phyloP scores from a whole-genome alignment of 2,797 vertebrate genomes.

The Neostethus bicornis region DNA sequence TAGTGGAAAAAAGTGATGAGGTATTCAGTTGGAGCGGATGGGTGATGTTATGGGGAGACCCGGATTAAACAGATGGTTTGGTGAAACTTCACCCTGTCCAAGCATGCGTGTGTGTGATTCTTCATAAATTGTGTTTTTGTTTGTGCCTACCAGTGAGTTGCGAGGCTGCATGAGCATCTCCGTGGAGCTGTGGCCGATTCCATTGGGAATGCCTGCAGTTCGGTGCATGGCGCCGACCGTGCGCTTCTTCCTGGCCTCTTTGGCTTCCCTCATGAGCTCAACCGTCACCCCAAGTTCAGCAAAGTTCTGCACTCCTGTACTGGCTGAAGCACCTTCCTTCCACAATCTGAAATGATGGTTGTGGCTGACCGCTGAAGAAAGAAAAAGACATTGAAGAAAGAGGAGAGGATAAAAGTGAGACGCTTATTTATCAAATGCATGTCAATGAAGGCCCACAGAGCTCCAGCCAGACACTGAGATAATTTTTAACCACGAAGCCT shows the following conservation, averaged over 20 bases:
- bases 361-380: slow-evolving; percentile 78
- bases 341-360: slow-evolving; percentile 80
- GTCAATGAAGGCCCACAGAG: slow-evolving; percentile 64
- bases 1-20: slow-evolving; percentile 67
- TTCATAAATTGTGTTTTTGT: slow-evolving; percentile 31
- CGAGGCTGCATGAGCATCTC: slow-evolving; percentile 80
- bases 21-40: slow-evolving; percentile 48
- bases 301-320: slow-evolving; percentile 78
- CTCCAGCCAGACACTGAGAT: slow-evolving; percentile 69
- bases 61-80: slow-evolving; percentile 44
- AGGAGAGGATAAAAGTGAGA: slow-evolving; percentile 55
- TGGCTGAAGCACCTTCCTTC: slow-evolving; percentile 77
- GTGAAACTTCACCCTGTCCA: slow-evolving; percentile 50
- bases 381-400: slow-evolving; percentile 51
- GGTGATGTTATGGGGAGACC: slow-evolving; percentile 29
- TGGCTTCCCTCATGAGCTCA: slow-evolving; percentile 80
- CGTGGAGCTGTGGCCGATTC: slow-evolving; percentile 83
- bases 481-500: slow-evolving; percentile 67
- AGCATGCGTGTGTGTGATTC: slow-evolving; percentile 34
- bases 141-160: slow-evolving; percentile 75
- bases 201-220: slow-evolving; percentile 79
- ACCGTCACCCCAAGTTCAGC: slow-evolving; percentile 81
- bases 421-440: slow-evolving; percentile 58
- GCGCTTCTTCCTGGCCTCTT: slow-evolving; percentile 78
- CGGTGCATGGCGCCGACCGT: slow-evolving; percentile 78